A percentile compares a stretch with the other conserved stretches of the same genome.
These are phyloP conservation scores for Nannoperca obscura DNA, from an alignment of 2,797 vertebrate genomes.

Conservation along the genomic window DNA sequence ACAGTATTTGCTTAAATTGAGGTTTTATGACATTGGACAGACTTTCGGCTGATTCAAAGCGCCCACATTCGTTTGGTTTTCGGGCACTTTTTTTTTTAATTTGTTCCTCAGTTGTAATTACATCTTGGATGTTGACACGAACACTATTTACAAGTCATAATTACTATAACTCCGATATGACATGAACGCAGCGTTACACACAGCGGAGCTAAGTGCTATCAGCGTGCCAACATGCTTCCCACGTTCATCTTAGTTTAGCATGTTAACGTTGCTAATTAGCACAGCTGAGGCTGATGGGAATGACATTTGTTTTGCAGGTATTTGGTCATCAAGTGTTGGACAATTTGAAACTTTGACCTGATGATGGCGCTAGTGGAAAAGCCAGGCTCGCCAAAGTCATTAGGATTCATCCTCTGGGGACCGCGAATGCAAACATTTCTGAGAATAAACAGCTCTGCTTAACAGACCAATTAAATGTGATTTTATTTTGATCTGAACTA, in stretches of 20 bases:
- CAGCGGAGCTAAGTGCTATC: not conserved
- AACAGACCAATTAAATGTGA: not conserved
- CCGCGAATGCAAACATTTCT: too few relatives aligned
- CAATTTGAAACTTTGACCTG: not conserved
- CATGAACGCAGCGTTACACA: not conserved
- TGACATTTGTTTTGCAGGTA: not conserved
- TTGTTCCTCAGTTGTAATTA: not conserved
- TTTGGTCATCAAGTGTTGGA: not conserved
- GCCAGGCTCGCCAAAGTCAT: too few relatives aligned
- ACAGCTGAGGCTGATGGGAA: not conserved
- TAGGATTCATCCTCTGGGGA: too few relatives aligned
- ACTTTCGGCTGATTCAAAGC: not conserved
- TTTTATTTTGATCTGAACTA: constrained; percentile 4
- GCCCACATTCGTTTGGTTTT: not conserved
- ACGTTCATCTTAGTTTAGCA: not conserved
- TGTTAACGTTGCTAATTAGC: not conserved
- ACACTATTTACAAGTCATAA: not conserved
- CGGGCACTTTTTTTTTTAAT: not conserved
- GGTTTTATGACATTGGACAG: too few relatives aligned
- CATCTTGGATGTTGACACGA: not conserved
- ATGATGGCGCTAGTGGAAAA: too few relatives aligned
- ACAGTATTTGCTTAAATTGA: not conserved
- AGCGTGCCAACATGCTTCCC: not conserved
- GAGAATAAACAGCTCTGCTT: not conserved
- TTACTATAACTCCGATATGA: not conserved